phyloP scores from a whole-genome alignment of 2,113 vertebrate genomes.

The Climacteris rufus region DNA sequence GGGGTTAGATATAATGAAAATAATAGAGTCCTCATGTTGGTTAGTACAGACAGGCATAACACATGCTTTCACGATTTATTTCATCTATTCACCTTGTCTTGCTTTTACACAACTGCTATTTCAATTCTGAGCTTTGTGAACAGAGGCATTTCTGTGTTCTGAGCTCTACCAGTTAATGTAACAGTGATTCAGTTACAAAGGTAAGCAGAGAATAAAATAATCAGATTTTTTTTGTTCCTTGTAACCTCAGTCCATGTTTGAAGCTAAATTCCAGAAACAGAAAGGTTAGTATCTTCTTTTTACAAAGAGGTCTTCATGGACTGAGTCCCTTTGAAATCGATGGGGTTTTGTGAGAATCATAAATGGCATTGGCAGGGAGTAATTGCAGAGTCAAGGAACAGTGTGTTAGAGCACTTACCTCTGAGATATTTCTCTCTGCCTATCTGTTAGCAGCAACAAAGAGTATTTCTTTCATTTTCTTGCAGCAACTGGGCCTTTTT shows the following conservation, averaged over 20 bases:
- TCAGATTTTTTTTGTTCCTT: background rate
- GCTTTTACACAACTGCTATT: background rate
- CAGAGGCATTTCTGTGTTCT: background rate
- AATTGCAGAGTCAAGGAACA: slow-evolving; percentile 38
- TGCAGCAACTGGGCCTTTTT: slow-evolving; percentile 44
- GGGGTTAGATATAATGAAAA: background rate
- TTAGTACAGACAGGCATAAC: background rate
- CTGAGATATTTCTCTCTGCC: slow-evolving; percentile 1
- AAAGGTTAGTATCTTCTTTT: background rate
- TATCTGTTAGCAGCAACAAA: slow-evolving; percentile 8
- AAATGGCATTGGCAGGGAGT: background rate
- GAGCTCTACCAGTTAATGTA: background rate
- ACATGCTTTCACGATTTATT: background rate
- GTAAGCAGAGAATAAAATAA: slow-evolving; percentile 8
- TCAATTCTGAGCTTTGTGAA: background rate
- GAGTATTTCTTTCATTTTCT: slow-evolving; percentile 27
- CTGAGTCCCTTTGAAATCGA: background rate
- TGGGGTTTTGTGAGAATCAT: background rate
- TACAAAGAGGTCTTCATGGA: background rate
- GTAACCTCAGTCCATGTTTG: background rate
- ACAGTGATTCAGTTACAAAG: background rate
- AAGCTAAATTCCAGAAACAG: background rate
- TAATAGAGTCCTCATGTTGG: background rate
- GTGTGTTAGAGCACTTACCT: background rate
- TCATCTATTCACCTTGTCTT: background rate